Base-by-base conservation (phyloP, 1,140 invertebrate species). In the Bradynema listronoti region DNA sequence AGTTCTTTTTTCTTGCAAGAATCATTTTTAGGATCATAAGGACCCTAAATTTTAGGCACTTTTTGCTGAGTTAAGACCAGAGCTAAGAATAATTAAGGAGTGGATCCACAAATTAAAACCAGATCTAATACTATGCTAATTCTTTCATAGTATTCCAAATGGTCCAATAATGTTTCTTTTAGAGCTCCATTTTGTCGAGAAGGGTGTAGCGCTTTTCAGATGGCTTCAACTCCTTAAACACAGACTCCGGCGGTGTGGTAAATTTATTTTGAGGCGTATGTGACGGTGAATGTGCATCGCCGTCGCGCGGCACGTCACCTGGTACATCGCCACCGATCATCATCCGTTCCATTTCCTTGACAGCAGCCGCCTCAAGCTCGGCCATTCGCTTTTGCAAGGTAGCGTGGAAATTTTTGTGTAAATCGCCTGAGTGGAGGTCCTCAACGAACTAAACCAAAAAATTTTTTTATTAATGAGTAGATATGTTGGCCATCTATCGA, bases 171-270 rank as follows among this genome's bases (percentile, higher is more conserved):
- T n/a, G n/a, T n/a, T n/a, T n/a, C n/a, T n/a, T 60, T 50, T 66
- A 77, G 25, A 77, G 53, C 57, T 77, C 74, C n/a, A 61, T 68
- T 45, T 77, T 77, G 25, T 62, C 59, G 24, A 77, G 62, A 14
- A 77, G 34, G 11, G 74, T 73, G 56, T 77, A 77, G 4, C 74
- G 70, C 52, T 77, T 77, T 5, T 73, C 73, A 1, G 76, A 78
- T 27, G 74, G 74, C 53, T 76, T 77, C 2, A 77, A 61, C 34
- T 78, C 71, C 43, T 77, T 77, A 61, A 77, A 77, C 9, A 77
- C 75, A n/a, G 73, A 76, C 16, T 75, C 63, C 29, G 63, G 66
- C 11, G 76, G 73, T 7, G 73, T 78, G 29, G 73, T 77, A 36
- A 49, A 32, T 1, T 36, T n/a, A 9, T 11, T 14, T 11, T 49